These are phyloP conservation scores for Lathronympha strigana DNA, from an alignment of 2,888 invertebrate species.

Conservation along the genomic window DNA sequence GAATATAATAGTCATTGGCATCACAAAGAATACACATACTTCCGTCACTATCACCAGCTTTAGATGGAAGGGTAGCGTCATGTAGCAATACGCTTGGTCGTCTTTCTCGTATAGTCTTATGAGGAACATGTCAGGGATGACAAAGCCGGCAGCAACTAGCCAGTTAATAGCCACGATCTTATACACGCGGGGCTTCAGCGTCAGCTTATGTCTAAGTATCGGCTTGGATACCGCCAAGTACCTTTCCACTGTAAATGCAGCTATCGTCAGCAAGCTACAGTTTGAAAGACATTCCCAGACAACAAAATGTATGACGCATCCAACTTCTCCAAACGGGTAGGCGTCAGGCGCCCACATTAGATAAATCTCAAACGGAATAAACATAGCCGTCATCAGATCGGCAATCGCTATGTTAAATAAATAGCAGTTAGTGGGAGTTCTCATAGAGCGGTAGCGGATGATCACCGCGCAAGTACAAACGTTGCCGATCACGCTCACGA, in stretches of 20 bases:
- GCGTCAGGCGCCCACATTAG: conserved; percentile 89
- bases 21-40: conserved; percentile 91
- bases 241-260: conserved; percentile 94
- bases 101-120: conserved; percentile 67
- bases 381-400: conserved; percentile 88
- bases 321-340: conserved; percentile 90
- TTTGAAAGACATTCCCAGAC: conserved; percentile 92
- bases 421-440: conserved; percentile 93
- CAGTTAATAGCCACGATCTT: conserved; percentile 89
- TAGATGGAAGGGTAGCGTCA: conserved; percentile 57
- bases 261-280: conserved; percentile 92
- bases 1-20: conserved; percentile 92
- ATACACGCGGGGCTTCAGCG: conserved; percentile 90
- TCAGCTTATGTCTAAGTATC: conserved; percentile 90
- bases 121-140: conserved; percentile 86
- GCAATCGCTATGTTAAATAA: conserved; percentile 91
- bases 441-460: conserved; percentile 88
- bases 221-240: conserved; percentile 94
- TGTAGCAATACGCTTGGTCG: conserved; percentile 68
- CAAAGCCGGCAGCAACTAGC: conserved; percentile 88
- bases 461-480: conserved; percentile 91
- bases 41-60: conserved; percentile 80
- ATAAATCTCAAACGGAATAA: conserved; percentile 92
- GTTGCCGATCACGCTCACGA: conserved; percentile 89
- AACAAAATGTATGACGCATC: conserved; percentile 89